phyloP scores from a whole-genome alignment of 1,140 invertebrate genomes.

The Aphis craccivora region DNA sequence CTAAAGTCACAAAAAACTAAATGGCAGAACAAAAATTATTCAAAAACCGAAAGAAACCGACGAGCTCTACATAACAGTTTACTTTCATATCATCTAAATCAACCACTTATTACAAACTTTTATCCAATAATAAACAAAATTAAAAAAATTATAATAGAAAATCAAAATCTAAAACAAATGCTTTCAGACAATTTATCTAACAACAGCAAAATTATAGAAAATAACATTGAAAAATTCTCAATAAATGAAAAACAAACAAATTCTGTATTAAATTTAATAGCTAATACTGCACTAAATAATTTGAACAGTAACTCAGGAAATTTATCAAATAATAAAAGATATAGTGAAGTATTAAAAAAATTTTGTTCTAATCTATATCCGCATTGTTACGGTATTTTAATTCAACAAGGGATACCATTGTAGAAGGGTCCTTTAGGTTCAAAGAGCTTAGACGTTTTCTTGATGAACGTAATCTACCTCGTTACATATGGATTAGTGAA shows the following conservation, averaged over 20 bases:
- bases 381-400: background rate
- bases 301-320: no score
- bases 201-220: no score
- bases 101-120: background rate
- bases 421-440: background rate
- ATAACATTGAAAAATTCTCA: no score
- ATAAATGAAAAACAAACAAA: no score
- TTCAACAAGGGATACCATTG: background rate
- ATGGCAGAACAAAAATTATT: background rate
- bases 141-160: background rate
- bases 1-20: background rate
- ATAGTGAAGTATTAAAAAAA: no score
- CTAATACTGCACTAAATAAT: no score
- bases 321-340: no score
- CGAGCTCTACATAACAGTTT: background rate
- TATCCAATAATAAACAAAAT: background rate
- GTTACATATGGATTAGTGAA: slow-evolving; percentile 38
- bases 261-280: no score
- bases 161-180: background rate
- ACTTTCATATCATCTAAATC: background rate
- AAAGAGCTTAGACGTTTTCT: background rate
- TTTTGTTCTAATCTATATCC: no score
- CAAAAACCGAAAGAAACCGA: background rate
- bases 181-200: no score
- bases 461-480: background rate